phyloP scores from a whole-genome alignment of 1,140 invertebrate species.

The Atta cephalotes region DNA sequence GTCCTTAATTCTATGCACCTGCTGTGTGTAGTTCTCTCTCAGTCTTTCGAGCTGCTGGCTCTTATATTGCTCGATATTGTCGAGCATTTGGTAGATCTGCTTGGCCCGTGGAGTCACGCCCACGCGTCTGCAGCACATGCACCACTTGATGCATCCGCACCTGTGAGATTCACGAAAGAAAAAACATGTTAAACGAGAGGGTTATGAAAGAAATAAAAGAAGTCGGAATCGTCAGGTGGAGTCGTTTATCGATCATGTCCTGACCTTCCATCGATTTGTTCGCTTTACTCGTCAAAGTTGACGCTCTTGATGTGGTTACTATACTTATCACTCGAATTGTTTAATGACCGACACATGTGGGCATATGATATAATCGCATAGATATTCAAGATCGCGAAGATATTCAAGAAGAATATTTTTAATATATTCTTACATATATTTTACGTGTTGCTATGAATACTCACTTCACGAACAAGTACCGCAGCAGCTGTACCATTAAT shows the following conservation, averaged over 20 bases:
- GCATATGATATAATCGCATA: background rate
- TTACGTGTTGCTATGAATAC: constrained; percentile 70
- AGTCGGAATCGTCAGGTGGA: constrained; percentile 33
- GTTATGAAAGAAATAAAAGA: background rate
- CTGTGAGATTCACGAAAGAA: constrained; percentile 79
- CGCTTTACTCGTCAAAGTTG: constrained; percentile 17
- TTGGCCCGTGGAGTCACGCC: constrained; percentile 91
- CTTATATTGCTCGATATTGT: constrained; percentile 96
- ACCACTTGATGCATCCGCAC: constrained; percentile 88
- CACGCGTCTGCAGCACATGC: constrained; percentile 89
- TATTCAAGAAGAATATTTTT: background rate
- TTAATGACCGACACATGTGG: background rate
- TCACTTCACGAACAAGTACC: constrained; percentile 91
- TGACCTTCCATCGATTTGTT: constrained; percentile 16
- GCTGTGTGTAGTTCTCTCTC: constrained; percentile 96
- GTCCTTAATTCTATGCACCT: constrained; percentile 95
- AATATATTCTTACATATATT: background rate
- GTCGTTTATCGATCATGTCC: constrained; percentile 32
- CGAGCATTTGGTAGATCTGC: constrained; percentile 94
- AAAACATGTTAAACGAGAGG: background rate
- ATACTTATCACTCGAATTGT: background rate
- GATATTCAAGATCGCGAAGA: background rate
- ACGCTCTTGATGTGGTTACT: constrained; percentile 16
- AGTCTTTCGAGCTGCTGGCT: constrained; percentile 94
- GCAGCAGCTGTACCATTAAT: constrained; percentile 91